Base-by-base conservation (phyloP, 2,113 vertebrate species). In the Takifugu bimaculatus region DNA sequence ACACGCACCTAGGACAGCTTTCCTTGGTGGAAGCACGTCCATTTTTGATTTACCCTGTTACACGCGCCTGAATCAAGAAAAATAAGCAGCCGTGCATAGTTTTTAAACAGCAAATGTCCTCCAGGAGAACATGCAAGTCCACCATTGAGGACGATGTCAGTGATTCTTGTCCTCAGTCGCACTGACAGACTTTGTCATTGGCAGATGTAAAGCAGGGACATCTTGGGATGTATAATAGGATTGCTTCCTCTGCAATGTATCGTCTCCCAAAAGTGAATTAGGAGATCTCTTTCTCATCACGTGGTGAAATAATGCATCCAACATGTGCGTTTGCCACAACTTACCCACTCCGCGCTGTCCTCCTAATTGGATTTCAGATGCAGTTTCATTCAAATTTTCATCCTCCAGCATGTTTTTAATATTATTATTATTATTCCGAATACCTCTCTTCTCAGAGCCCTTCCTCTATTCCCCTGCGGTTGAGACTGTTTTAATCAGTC, bases 401-500 rank as follows among this genome's bases (percentile, higher is more conserved):
- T 68, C 78, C 69, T 29, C 88, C 80, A 84, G 72, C 85, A 81
- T 87, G 79, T 84, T 64, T 61, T 78, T 69, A 86, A 87, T 85
- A 88, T 77, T 80, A 85, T 89, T 90, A 14, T 11, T 45, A 14
- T 15, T 45, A 39, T 85, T 79, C 77, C 65, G 68, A 83, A 87
- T 84, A 70, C 63, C 75, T 80, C 72, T 68, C 79, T 85, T 78
- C 75, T 84, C 50, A 49, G 77, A 79, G 68, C 47, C 68, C 65
- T 71, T 14, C 45, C 4, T 5, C 45, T 75, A 69, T 84, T 76
- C 65, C 63, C 70, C 63, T 76, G 79, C 71, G 74, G 84, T 84
- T 89, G 81, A 88, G 88, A 89, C 83, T 50, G 81, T 89, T 88
- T 86, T 90, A 89, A 91, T 90, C 89, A 87, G 78, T 68, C 78